A percentile compares a stretch with the other conserved stretches of the same genome.
phyloP scores from a whole-genome alignment of 2,113 vertebrate genomes.

The Cygnus atratus region DNA sequence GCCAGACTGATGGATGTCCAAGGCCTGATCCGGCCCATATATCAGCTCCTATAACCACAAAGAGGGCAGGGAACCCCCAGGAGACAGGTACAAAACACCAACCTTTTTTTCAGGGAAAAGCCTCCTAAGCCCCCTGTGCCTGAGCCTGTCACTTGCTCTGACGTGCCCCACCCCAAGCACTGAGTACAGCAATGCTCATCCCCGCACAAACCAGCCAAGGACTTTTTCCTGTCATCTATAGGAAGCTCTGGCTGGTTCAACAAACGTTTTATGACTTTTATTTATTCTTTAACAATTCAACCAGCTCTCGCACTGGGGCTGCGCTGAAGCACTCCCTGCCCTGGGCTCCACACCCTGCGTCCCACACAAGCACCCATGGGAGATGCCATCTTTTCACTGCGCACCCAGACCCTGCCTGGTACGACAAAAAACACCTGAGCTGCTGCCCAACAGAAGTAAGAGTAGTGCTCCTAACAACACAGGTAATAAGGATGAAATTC shows the following conservation, averaged over 20 bases:
- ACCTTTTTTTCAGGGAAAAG: not conserved
- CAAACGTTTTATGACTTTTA: not conserved
- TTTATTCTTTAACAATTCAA: not conserved
- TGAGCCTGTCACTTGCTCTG: not conserved
- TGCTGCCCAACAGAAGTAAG: not conserved
- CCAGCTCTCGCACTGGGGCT: not conserved
- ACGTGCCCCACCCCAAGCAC: not conserved
- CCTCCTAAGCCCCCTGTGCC: not conserved
- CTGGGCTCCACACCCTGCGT: not conserved
- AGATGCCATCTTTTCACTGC: not conserved
- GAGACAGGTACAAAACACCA: not conserved
- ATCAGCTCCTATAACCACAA: not conserved
- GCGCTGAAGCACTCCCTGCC: not conserved
- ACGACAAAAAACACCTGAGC: not conserved
- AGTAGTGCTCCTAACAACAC: not conserved
- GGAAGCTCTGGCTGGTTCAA: not conserved
- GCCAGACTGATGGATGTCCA: not conserved
- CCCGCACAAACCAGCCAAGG: not conserved
- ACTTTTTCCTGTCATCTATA: not conserved
- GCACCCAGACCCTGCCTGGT: not conserved
- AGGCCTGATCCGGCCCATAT: not conserved
- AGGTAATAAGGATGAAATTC: not conserved
- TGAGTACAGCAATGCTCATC: accelerated
- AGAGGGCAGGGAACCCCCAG: not conserved
- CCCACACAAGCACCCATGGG: accelerated